Evolutionary conservation across 2,888 invertebrate genomes (phyloP).

Genomic region (Phyto melanocephala): DNA sequence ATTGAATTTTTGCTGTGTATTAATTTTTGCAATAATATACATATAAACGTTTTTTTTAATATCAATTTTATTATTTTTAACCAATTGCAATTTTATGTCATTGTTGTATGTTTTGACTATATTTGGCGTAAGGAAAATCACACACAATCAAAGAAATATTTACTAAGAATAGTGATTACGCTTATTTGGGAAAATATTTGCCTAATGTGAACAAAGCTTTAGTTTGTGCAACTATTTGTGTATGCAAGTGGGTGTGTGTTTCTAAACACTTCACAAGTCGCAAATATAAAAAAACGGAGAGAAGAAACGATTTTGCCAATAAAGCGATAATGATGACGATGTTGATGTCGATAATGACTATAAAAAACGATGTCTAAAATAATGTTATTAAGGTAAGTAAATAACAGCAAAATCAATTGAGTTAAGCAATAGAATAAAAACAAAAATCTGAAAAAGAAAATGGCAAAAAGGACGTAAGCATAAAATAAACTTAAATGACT

Average conservation of each 20-base stretch:
- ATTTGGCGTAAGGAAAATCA: no score
- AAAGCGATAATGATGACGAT: slow-evolving; percentile 34
- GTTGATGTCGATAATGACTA: slow-evolving; percentile 39
- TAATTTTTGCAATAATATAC: no score
- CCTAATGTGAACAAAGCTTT: no score
- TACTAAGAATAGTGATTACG: no score
- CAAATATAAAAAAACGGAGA: slow-evolving; percentile 21
- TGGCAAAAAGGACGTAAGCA: slow-evolving; percentile 26
- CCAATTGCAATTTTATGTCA: no score
- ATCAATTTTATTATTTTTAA: no score
- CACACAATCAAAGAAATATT: no score
- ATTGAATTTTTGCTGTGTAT: no score
- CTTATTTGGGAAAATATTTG: no score
- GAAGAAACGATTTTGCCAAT: slow-evolving; percentile 49
- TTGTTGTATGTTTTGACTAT: no score
- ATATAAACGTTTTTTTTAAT: no score
- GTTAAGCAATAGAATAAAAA: slow-evolving; percentile 44
- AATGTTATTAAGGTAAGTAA: slow-evolving; percentile 64
- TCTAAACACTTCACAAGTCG: slow-evolving; percentile 46
- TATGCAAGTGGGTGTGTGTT: neutral
- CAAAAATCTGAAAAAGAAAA: slow-evolving; percentile 11
- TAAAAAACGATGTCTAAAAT: slow-evolving; percentile 52
- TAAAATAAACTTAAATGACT: slow-evolving; percentile 61
- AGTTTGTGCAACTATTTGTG: no score
- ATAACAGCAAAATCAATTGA: slow-evolving; percentile 58